phyloP scores from a whole-genome alignment of 1,140 invertebrate species.

The Triops cancriformis region DNA sequence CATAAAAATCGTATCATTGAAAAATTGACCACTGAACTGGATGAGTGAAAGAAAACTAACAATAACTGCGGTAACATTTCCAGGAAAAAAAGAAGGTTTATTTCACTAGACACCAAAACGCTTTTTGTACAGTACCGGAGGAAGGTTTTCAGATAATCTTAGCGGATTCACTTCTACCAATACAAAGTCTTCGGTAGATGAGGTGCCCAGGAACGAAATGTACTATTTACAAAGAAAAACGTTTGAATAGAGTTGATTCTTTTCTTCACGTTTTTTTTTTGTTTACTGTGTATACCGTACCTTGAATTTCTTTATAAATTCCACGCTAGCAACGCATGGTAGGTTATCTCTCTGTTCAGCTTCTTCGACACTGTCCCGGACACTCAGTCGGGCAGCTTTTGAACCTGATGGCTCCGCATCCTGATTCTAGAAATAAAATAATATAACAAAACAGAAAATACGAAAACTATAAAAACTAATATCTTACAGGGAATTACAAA shows the following conservation, averaged over 20 bases:
- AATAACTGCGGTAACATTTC: neutral
- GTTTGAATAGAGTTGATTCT: neutral
- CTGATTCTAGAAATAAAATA: no score
- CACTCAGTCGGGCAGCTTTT: neutral
- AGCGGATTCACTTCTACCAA: slow-evolving; percentile 57
- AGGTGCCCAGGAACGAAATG: slow-evolving; percentile 50
- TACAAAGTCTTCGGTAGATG: slow-evolving; percentile 52
- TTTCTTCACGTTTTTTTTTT: neutral
- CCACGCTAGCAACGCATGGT: slow-evolving; percentile 36
- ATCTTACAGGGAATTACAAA: no score
- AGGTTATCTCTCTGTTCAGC: slow-evolving; percentile 31
- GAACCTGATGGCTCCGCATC: neutral
- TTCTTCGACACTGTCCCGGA: neutral
- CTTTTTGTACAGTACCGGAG: slow-evolving; percentile 51
- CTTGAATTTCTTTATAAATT: slow-evolving; percentile 44
- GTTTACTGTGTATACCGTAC: no score
- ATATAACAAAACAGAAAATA: no score
- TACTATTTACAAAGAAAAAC: slow-evolving; percentile 48
- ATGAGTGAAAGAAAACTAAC: no score
- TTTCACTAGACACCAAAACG: slow-evolving; percentile 43
- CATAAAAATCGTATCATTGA: no score
- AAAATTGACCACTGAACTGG: no score
- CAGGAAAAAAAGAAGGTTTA: neutral
- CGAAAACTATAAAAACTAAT: no score
- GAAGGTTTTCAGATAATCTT: slow-evolving; percentile 50